Evolutionary conservation across 2,888 invertebrate species (phyloP), one percentile per base, ranked within the genome.

Genomic region (Hemicrepidius hirtus): DNA sequence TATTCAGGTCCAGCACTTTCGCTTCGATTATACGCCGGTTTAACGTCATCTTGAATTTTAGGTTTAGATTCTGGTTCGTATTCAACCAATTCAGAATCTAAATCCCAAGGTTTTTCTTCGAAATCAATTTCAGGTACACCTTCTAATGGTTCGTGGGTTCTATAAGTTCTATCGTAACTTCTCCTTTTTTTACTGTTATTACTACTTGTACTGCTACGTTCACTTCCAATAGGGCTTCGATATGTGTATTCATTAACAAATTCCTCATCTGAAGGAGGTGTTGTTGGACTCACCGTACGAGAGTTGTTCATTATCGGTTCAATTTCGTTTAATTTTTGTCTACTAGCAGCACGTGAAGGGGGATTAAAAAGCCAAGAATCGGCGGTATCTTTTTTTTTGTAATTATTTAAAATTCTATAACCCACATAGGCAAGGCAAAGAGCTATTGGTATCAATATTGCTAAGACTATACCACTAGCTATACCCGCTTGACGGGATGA

Each of bases 81-180:
- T 18, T 76, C 76, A 12, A 68, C 64, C 32, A 66, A 10, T 0
- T 73, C 50, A 74, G 88, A 87, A 62, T 92, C 92, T 65, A 94
- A 86, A 84, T 94, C 94, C 92, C 93, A 94, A 73, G 91, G 90
- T 86, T 95, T 95, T 77, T 93, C 93, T 78, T 94, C 94, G 87
- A 95, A 95, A 73, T 94, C 94, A 79, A 92, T 90, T 75, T 92
- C 89, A 44, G 96, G 95, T 82, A 92, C 90, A 65, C 88, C 88
- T 72, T 87, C 86, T 77, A 96, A 86, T 63, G 96, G 96, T 87
- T 97, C 96, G 83, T 95, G 89, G 9, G 96, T 97, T 78, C 92
- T 90, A 85, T 97, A 97, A 63, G 92, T 92, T 85, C 91, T 92
- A 83, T 96, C 96, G 85, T 95, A 96, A 78, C 89, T 91, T 78